Evolutionary conservation across 2,888 invertebrate species (phyloP).

Genomic region (Cheilosia urbana): DNA sequence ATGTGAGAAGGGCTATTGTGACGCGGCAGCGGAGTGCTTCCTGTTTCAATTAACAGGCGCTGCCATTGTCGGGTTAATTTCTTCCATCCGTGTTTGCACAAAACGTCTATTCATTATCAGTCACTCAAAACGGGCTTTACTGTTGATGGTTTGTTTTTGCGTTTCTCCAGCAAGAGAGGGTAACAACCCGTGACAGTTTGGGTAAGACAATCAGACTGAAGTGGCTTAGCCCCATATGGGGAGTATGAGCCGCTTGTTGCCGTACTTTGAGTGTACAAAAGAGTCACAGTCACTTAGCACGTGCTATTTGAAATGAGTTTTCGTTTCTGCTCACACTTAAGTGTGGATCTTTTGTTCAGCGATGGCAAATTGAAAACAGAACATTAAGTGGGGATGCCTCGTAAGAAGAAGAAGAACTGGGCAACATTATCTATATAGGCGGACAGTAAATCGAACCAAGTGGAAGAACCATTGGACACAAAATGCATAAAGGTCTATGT

Average conservation of each 20-base stretch:
- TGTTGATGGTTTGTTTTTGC: slow-evolving; percentile 10
- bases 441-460: too few species aligned
- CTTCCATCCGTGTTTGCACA: slow-evolving; percentile 64
- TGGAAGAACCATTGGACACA: too few species aligned
- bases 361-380: too few species aligned
- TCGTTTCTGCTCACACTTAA: not conserved
- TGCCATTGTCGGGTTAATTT: slow-evolving; percentile 58
- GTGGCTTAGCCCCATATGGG: not conserved
- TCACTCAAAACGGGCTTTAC: slow-evolving; percentile 39
- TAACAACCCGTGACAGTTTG: slow-evolving; percentile 25
- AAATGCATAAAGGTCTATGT: too few species aligned
- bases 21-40: slow-evolving; percentile 60
- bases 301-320: not conserved
- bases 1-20: slow-evolving; percentile 51
- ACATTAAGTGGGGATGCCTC: too few species aligned
- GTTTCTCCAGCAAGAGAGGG: slow-evolving; percentile 8
- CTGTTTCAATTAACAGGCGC: slow-evolving; percentile 70
- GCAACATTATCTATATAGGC: too few species aligned
- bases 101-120: slow-evolving; percentile 61
- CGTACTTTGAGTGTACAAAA: too few species aligned
- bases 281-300: not conserved
- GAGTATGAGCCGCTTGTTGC: not conserved
- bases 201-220: slow-evolving; percentile 7
- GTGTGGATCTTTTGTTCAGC: too few species aligned
- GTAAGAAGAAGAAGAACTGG: too few species aligned